Percentiles rank a stretch among this genome's conserved stretches.
phyloP scores from a whole-genome alignment of 2,888 invertebrate genomes.

The Byasa hedistus region DNA sequence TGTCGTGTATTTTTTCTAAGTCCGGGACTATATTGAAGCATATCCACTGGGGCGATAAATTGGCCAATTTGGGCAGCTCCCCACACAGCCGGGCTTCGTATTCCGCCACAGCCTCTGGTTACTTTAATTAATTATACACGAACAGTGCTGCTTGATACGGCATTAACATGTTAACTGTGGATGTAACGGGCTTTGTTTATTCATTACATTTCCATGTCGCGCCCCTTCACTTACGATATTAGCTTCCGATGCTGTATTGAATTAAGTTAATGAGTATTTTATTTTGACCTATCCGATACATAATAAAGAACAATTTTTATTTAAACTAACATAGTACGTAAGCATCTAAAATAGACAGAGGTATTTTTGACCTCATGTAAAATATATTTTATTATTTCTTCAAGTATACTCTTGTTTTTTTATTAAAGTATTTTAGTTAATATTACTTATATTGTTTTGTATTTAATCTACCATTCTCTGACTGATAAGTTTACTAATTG shows the following conservation, averaged over 20 bases:
- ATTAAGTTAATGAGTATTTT: no score
- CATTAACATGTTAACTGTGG: constrained; percentile 28
- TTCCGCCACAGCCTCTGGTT: constrained; percentile 20
- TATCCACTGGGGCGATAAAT: constrained; percentile 52
- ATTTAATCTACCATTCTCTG: no score
- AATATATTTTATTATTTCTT: no score
- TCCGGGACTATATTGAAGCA: constrained; percentile 8
- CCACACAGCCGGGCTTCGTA: constrained; percentile 18
- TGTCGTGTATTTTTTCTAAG: constrained; percentile 1
- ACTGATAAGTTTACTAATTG: no score
- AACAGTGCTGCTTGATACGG: constrained; percentile 20
- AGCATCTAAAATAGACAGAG: no score
- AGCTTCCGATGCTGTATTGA: background rate
- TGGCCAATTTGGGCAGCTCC: constrained; percentile 56
- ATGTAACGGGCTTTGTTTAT: constrained; percentile 3
- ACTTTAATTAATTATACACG: constrained; percentile 29
- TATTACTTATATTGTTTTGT: no score
- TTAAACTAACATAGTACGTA: no score
- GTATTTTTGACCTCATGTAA: no score
- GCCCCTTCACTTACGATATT: constrained; percentile 12
- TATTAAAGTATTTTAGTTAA: no score
- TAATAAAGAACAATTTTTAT: no score
- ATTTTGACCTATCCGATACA: no score
- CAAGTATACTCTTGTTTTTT: no score
- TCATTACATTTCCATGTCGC: constrained; percentile 9